Conservation (phyloP, 2,888 invertebrate genomes). For the Rhingia rostrata region DNA sequence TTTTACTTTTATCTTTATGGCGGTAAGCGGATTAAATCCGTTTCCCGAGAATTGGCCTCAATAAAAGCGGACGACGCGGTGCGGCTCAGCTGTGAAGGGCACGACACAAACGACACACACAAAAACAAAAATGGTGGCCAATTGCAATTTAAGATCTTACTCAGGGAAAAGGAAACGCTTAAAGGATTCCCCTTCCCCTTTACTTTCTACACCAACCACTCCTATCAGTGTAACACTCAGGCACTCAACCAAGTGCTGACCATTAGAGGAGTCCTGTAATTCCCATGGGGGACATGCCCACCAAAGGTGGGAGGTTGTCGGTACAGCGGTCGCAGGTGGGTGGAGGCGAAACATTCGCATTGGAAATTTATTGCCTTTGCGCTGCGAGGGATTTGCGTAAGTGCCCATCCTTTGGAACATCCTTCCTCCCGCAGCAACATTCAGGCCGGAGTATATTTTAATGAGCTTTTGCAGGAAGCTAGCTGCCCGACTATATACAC, state of each 20-base stretch:
- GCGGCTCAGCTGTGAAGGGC: too few species aligned
- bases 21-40: constrained; percentile 72
- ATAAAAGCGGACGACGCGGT: constrained; percentile 25
- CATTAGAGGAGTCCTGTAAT: constrained; percentile 57
- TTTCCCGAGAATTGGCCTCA: constrained; percentile 62
- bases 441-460: constrained; percentile 40
- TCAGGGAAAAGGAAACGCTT: constrained; percentile 29
- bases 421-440: constrained; percentile 8
- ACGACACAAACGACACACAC: not conserved
- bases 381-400: constrained; percentile 71
- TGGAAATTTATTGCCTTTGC: constrained; percentile 68
- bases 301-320: constrained; percentile 1
- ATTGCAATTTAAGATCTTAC: constrained; percentile 67
- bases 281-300: constrained; percentile 32
- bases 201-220: constrained; percentile 21
- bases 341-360: constrained; percentile 55
- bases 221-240: constrained; percentile 36
- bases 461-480: constrained; percentile 61
- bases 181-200: constrained; percentile 29
- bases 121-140: constrained; percentile 8
- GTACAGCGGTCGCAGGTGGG: constrained; percentile 27
- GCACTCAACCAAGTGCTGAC: constrained; percentile 51
- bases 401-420: constrained; percentile 52
- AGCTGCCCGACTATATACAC: not conserved
- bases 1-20: constrained; percentile 71